These are phyloP conservation scores for Marmota monax DNA, from an alignment of 2,113 vertebrate species.

Conservation along the genomic window DNA sequence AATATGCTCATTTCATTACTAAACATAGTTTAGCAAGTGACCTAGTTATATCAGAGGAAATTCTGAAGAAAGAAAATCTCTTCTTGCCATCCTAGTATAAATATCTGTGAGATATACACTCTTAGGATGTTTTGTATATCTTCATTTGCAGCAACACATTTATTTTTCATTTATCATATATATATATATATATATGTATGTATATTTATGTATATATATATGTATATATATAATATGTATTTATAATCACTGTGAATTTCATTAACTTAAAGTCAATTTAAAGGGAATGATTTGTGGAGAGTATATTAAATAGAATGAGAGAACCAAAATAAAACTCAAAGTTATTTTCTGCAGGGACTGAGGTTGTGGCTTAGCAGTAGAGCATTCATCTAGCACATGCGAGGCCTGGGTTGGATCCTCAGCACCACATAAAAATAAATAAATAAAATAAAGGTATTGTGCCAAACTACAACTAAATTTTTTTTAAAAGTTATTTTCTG, in stretches of 20 bases:
- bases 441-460: too few relatives aligned
- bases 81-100: background rate
- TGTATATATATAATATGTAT: background rate
- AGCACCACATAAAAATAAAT: too few relatives aligned
- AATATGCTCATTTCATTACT: background rate
- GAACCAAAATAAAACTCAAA: background rate
- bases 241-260: slow-evolving; percentile 21
- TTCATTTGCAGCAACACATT: background rate
- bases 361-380: too few relatives aligned
- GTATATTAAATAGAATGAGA: background rate
- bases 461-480: too few relatives aligned
- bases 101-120: background rate
- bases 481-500: background rate
- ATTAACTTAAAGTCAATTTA: slow-evolving; percentile 10
- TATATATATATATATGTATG: background rate
- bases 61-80: background rate
- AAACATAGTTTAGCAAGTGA: background rate
- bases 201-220: background rate
- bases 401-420: too few relatives aligned
- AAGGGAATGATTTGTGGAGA: background rate
- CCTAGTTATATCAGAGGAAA: background rate
- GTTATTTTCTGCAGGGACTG: background rate
- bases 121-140: background rate
- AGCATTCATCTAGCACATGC: too few relatives aligned
- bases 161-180: background rate